These are phyloP conservation scores for Endomychus coccineus DNA, from an alignment of 2,888 invertebrate species.

Conservation along the genomic window DNA sequence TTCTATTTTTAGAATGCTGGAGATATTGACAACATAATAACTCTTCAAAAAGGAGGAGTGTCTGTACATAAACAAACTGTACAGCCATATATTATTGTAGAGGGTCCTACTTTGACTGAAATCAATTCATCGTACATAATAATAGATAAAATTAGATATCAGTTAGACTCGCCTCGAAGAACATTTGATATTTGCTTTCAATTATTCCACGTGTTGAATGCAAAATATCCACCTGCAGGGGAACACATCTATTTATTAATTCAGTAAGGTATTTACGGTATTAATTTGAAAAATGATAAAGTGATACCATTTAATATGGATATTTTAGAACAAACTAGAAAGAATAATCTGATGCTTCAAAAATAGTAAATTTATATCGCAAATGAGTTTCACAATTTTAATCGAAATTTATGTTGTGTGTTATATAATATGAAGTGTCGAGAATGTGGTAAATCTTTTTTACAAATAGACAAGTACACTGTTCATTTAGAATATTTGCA, in stretches of 20 bases:
- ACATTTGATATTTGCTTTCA: conserved; percentile 14
- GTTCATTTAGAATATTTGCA: too few relatives aligned
- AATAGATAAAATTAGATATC: conserved; percentile 11
- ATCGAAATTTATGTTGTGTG: too few relatives aligned
- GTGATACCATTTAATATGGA: too few relatives aligned
- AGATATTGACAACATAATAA: conserved; percentile 9
- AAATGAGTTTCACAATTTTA: too few relatives aligned
- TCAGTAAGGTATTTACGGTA: conserved; percentile 12
- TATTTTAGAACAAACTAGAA: too few relatives aligned
- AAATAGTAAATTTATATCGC: too few relatives aligned
- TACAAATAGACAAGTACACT: too few relatives aligned
- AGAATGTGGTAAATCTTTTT: too few relatives aligned
- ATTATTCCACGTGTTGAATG: conserved; percentile 2
- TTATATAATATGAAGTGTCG: too few relatives aligned
- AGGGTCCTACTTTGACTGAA: conserved; percentile 10
- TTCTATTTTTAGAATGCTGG: conserved; percentile 5
- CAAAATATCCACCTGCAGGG: conserved; percentile 6
- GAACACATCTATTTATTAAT: conserved; percentile 13
- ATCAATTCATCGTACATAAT: conserved; percentile 11
- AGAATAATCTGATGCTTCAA: too few relatives aligned
- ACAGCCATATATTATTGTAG: conserved; percentile 13
- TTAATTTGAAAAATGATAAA: too few relatives aligned
- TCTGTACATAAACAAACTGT: conserved; percentile 10
- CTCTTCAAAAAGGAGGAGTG: conserved; percentile 9
- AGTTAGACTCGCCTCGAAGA: conserved; percentile 5